These are phyloP conservation scores for Caenorhabditis sinica DNA, from an alignment of 2,888 invertebrate genomes.

Conservation along the genomic window DNA sequence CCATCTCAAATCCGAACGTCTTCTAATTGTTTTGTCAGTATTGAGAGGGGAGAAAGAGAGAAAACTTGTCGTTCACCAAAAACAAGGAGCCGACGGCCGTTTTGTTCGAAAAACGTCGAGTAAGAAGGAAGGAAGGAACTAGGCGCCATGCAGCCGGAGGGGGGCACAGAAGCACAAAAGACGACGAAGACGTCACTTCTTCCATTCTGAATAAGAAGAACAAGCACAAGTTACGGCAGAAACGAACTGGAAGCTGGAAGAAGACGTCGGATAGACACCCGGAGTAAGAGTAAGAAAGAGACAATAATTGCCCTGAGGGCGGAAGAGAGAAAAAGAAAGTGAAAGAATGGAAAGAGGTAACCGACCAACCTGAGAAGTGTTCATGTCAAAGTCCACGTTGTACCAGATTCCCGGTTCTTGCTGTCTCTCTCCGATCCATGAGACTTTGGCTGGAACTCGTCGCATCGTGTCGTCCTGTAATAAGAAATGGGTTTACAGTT, in stretches of 20 bases:
- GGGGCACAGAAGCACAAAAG: constrained; percentile 12
- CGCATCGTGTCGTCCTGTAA: constrained; percentile 53
- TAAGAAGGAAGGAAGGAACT: constrained; percentile 47
- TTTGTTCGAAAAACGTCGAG: constrained; percentile 25
- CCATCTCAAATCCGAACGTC: constrained; percentile 19
- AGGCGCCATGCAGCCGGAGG: constrained; percentile 48
- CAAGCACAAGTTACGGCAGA: constrained; percentile 29
- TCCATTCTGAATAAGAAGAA: constrained; percentile 29
- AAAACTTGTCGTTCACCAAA: constrained; percentile 23
- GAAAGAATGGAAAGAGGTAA: constrained; percentile 1
- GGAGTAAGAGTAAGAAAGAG: not conserved
- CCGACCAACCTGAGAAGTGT: constrained; percentile 41
- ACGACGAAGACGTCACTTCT: constrained; percentile 37
- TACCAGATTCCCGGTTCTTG: constrained; percentile 60
- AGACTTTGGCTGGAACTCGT: constrained; percentile 51
- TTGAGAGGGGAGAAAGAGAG: not conserved
- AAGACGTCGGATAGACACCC: constrained; percentile 9
- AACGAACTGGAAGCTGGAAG: constrained; percentile 40
- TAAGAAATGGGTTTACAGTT: not conserved
- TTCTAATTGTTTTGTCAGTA: constrained; percentile 47
- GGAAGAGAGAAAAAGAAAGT: constrained; percentile 3
- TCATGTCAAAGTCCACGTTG: constrained; percentile 54
- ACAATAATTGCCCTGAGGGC: constrained; percentile 51
- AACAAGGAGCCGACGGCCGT: constrained; percentile 30
- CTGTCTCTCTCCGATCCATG: constrained; percentile 59